Evolutionary conservation across 1,140 invertebrate genomes (phyloP).

Genomic region (Drosophila setifemur): DNA sequence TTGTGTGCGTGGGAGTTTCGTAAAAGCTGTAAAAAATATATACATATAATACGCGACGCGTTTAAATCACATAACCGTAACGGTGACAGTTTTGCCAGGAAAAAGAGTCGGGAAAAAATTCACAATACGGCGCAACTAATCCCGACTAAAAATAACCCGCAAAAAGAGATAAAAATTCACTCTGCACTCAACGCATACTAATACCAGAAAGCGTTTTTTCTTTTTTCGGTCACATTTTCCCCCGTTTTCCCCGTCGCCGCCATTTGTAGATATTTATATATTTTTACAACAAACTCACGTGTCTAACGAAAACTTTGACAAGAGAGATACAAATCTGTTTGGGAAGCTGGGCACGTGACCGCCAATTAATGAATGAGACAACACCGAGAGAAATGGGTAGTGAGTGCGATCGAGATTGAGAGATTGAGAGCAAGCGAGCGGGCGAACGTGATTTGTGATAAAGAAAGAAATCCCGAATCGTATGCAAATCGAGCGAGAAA

Average conservation of each 20-base stretch:
- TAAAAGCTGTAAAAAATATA: constrained; percentile 14
- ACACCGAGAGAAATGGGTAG: background rate
- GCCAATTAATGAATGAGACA: constrained; percentile 51
- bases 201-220: background rate
- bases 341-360: constrained; percentile 62
- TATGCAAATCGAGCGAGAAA: constrained; percentile 40
- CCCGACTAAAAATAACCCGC: constrained; percentile 42
- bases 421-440: background rate
- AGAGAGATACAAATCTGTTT: constrained; percentile 39
- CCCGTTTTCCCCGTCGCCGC: too few relatives aligned
- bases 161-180: constrained; percentile 33
- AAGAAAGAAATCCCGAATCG: constrained; percentile 37
- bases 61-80: constrained; percentile 35
- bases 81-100: constrained; percentile 21
- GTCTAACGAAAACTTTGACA: constrained; percentile 29
- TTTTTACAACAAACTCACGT: constrained; percentile 43
- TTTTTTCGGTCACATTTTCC: too few relatives aligned
- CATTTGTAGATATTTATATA: constrained; percentile 15
- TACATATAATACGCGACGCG: background rate
- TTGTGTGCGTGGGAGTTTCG: constrained; percentile 13
- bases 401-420: background rate
- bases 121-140: constrained; percentile 30
- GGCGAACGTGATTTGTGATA: constrained; percentile 31
- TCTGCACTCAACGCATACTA: background rate
- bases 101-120: background rate